A percentile compares a stretch with the other conserved stretches of the same genome.
These are phyloP conservation scores for Montipora capitata DNA, from an alignment of 92 coral and sea anemone species.

Conservation along the genomic window DNA sequence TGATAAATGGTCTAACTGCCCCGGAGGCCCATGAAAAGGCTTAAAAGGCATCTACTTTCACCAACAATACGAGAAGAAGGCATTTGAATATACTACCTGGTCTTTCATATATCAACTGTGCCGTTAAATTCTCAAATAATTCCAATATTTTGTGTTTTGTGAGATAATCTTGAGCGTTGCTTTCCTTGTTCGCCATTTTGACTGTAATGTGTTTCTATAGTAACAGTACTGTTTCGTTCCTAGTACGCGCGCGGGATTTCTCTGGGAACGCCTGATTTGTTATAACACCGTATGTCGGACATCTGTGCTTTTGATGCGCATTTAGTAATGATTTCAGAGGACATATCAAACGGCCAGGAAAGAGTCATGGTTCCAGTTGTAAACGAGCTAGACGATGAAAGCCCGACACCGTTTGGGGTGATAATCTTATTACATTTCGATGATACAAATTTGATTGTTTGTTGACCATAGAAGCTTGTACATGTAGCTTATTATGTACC, in stretches of 20 bases:
- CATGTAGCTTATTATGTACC: too few relatives aligned
- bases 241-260: not conserved
- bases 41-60: too few relatives aligned
- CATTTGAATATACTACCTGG: conserved; percentile 78
- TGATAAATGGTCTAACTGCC: too few relatives aligned
- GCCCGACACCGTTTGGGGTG: conserved; percentile 75
- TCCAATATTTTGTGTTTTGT: conserved; percentile 93
- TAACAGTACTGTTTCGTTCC: conserved; percentile 35
- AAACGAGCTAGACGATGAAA: conserved; percentile 58
- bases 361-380: conserved; percentile 66
- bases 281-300: not conserved
- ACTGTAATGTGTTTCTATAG: conserved; percentile 51
- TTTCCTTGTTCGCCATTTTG: conserved; percentile 95
- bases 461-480: too few relatives aligned
- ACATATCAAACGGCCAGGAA: conserved; percentile 88
- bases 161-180: conserved; percentile 83
- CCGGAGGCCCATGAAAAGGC: too few relatives aligned
- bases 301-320: not conserved
- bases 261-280: conserved; percentile 9
- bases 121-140: conserved; percentile 92
- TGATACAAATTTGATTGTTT: not conserved
- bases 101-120: conserved; percentile 93
- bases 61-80: not conserved
- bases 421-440: not conserved
- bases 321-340: conserved; percentile 46